Evolutionary conservation across 2,888 invertebrate species (phyloP).

Genomic region (Hololepta plana): DNA sequence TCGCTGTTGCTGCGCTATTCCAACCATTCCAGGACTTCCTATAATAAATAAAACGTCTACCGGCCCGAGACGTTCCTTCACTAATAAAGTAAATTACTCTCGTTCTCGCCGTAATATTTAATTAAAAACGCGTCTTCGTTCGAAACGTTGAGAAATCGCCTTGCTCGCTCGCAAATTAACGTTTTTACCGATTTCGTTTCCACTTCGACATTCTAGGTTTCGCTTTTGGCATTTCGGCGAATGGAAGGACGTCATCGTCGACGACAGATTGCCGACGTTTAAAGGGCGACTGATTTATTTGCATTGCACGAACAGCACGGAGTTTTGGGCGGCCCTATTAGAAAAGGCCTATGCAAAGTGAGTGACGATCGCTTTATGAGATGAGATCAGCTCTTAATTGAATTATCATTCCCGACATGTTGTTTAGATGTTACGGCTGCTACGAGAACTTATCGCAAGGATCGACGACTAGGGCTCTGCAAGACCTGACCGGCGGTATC

Average conservation of each 20-base stretch:
- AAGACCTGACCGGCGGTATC: conserved; percentile 57
- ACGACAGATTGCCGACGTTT: conserved; percentile 57
- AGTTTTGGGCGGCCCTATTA: conserved; percentile 61
- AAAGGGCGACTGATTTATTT: conserved; percentile 43
- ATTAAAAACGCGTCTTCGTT: no score
- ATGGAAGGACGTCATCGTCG: conserved; percentile 58
- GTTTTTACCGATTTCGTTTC: no score
- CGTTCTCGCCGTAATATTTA: no score
- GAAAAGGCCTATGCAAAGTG: conserved; percentile 74
- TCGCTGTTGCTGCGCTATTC: no score
- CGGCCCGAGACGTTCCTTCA: no score
- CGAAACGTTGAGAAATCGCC: no score
- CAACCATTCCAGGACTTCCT: no score
- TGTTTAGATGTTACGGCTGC: conserved; percentile 43
- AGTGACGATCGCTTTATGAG: conserved; percentile 13
- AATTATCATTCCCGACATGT: not conserved
- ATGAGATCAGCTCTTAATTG: not conserved
- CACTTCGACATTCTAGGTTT: no score
- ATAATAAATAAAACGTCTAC: no score
- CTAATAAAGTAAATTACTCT: no score
- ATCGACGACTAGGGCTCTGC: conserved; percentile 46
- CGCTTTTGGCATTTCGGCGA: conserved; percentile 66
- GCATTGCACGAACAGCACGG: conserved; percentile 39
- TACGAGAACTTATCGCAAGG: conserved; percentile 46
- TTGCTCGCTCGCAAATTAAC: no score